A percentile compares a stretch with the other conserved stretches of the same genome.
Conservation (phyloP, 1,140 invertebrate genomes). For the Bombus pascuorum region DNA sequence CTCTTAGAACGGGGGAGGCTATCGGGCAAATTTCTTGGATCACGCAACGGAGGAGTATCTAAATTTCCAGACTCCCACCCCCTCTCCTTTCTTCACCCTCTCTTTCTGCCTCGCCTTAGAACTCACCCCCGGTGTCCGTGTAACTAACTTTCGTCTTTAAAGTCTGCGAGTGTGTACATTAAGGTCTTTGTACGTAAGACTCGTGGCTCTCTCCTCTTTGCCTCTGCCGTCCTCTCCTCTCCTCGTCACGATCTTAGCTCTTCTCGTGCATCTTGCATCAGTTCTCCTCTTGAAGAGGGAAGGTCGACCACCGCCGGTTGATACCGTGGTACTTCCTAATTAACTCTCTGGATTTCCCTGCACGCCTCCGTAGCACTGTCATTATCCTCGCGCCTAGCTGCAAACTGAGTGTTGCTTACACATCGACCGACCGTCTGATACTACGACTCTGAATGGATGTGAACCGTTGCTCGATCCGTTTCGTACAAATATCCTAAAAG, state of each 20-base stretch:
- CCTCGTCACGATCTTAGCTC: background rate
- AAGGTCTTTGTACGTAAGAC: slow-evolving; percentile 61
- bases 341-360: slow-evolving; percentile 67
- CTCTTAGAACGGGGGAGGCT: background rate
- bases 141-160: slow-evolving; percentile 68
- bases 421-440: background rate
- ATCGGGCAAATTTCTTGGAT: slow-evolving; percentile 55
- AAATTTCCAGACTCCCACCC: slow-evolving; percentile 42
- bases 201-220: background rate
- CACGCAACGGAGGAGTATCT: slow-evolving; percentile 36
- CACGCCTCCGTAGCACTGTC: slow-evolving; percentile 60
- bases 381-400: slow-evolving; percentile 50
- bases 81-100: background rate
- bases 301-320: slow-evolving; percentile 53
- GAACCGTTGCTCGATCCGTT: no score
- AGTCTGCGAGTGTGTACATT: slow-evolving; percentile 64
- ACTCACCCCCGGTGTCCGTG: slow-evolving; percentile 25
- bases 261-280: slow-evolving; percentile 63
- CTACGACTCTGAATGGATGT: background rate
- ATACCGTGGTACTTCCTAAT: slow-evolving; percentile 67
- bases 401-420: slow-evolving; percentile 30
- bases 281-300: slow-evolving; percentile 29
- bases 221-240: no score
- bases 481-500: no score
- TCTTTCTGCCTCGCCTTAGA: background rate